A percentile compares a stretch with the other conserved stretches of the same genome.
phyloP scores from a whole-genome alignment of 2,113 vertebrate genomes.

The Tonatia bakeri region DNA sequence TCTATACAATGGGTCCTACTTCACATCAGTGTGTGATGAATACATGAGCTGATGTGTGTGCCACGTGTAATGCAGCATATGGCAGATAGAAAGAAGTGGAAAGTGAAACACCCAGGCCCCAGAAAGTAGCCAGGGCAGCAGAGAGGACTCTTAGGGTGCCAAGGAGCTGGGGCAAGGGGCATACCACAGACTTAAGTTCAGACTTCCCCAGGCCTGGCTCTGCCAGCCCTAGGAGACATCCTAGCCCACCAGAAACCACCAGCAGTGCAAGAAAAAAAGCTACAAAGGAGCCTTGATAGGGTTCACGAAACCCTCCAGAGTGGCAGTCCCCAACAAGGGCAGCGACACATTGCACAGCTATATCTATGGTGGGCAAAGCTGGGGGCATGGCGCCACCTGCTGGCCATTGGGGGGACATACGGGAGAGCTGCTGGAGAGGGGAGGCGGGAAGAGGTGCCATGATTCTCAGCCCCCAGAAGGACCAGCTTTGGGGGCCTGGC shows the following conservation, averaged over 20 bases:
- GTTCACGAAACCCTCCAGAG: not conserved
- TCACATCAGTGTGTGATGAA: not conserved
- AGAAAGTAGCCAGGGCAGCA: not conserved
- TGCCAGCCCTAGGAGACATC: not conserved
- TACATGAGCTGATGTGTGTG: not conserved
- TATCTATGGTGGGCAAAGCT: not conserved
- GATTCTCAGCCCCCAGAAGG: not conserved
- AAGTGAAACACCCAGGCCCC: not conserved
- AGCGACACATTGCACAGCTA: not conserved
- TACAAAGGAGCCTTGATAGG: not conserved
- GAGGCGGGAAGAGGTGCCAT: not conserved
- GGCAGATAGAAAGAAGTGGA: not conserved
- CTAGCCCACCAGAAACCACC: not conserved
- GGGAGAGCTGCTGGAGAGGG: rapidly evolving
- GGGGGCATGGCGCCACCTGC: conserved; percentile 54
- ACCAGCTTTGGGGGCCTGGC: not conserved
- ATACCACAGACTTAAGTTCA: not conserved
- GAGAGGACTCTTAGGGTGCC: not conserved
- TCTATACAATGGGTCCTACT: not conserved
- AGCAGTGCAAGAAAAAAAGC: not conserved
- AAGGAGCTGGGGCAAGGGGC: not conserved
- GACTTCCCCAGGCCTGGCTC: not conserved
- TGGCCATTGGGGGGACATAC: not conserved
- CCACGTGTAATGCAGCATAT: rapidly evolving
- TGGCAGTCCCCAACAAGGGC: rapidly evolving